Evolutionary conservation across 2,797 vertebrate genomes (phyloP).

Genomic region (Characodon lateralis): DNA sequence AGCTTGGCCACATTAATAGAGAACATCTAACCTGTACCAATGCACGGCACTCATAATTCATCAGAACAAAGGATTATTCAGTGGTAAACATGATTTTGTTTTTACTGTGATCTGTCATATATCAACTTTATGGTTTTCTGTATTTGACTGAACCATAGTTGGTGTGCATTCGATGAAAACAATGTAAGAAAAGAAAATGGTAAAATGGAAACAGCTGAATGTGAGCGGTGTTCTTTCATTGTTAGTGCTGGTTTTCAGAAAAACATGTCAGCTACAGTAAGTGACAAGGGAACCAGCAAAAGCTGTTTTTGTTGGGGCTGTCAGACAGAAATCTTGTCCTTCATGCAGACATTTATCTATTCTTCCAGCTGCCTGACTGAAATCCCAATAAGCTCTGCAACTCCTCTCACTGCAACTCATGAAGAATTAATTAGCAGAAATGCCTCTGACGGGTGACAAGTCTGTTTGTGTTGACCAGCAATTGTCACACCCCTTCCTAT

Average conservation of each 20-base stretch:
- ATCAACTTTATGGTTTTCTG: background rate
- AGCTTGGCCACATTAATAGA: background rate
- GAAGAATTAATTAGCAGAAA: constrained; percentile 36
- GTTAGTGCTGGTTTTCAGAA: constrained; percentile 55
- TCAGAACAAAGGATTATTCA: background rate
- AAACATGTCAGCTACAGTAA: constrained; percentile 64
- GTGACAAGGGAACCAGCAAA: constrained; percentile 66
- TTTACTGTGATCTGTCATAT: background rate
- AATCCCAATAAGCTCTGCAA: constrained; percentile 56
- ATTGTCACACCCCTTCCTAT: background rate
- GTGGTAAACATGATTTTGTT: background rate
- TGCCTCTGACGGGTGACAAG: constrained; percentile 15
- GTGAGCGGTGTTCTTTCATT: constrained; percentile 35
- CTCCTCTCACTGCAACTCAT: constrained; percentile 22
- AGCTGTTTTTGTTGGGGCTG: constrained; percentile 61
- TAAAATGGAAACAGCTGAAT: constrained; percentile 37
- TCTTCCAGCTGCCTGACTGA: constrained; percentile 52
- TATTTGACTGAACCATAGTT: background rate
- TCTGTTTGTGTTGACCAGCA: constrained; percentile 21
- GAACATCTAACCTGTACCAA: background rate
- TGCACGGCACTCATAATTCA: background rate
- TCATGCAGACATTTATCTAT: constrained; percentile 56
- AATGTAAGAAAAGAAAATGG: constrained; percentile 19
- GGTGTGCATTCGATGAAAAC: constrained; percentile 19
- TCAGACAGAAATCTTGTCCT: constrained; percentile 54